A percentile compares a stretch with the other conserved stretches of the same genome.
Evolutionary conservation across 2,113 vertebrate genomes (phyloP).

Genomic region (Brachyhypopomus gauderio): DNA sequence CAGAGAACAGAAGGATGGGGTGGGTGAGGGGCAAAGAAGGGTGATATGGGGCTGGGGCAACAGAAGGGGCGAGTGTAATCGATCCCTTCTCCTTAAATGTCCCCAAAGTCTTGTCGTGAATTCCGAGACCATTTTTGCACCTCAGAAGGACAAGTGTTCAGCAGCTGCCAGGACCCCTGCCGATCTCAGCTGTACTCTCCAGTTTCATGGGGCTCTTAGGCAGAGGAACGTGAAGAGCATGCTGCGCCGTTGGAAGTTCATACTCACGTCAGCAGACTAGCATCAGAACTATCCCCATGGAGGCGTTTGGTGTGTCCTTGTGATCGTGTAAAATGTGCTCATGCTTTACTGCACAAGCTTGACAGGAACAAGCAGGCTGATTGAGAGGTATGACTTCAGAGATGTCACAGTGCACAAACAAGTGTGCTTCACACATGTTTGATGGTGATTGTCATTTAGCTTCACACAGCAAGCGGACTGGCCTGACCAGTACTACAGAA

Average conservation of each 20-base stretch:
- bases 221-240: conserved; percentile 21
- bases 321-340: neutral
- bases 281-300: conserved; percentile 39
- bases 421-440: neutral
- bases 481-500: neutral
- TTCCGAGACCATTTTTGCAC: conserved; percentile 75
- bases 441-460: neutral
- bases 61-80: conserved; percentile 59
- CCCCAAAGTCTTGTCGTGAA: conserved; percentile 66
- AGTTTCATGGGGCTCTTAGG: conserved; percentile 62
- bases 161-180: conserved; percentile 73
- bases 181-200: conserved; percentile 62
- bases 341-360: neutral
- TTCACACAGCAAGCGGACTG: neutral
- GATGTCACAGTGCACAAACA: neutral
- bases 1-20: conserved; percentile 53
- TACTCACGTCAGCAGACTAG: conserved; percentile 44
- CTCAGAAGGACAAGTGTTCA: conserved; percentile 73
- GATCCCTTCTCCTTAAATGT: conserved; percentile 68
- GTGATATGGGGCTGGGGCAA: conserved; percentile 7
- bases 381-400: neutral
- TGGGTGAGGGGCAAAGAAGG: conserved; percentile 40
- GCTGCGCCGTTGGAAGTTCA: conserved; percentile 51
- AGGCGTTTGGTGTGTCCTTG: conserved; percentile 28
- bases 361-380: neutral